Percentiles rank a stretch among this genome's conserved stretches.
Conservation (phyloP, 92 coral and sea anemone species). For the Siderastrea radians region DNA sequence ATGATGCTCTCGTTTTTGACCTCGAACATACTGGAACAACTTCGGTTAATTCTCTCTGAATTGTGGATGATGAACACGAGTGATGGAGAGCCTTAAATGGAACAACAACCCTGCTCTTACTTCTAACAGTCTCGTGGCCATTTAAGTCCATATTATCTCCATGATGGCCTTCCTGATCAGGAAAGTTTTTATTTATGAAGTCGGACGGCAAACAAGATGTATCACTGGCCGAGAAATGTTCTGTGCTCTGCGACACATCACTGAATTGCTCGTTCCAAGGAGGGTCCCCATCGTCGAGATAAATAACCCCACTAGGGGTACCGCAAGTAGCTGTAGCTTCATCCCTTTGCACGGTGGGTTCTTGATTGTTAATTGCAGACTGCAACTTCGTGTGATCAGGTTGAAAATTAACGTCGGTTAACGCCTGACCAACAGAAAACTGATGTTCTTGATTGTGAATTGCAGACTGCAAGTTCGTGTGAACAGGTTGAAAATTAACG, state of each 20-base stretch:
- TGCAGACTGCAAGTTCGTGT: background rate
- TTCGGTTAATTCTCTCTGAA: conserved; percentile 16
- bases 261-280: conserved; percentile 5
- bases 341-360: background rate
- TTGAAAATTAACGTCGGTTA: conserved; percentile 3
- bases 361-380: background rate
- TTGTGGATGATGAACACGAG: background rate
- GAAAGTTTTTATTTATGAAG: background rate
- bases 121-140: background rate
- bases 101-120: background rate
- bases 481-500: conserved; percentile 3
- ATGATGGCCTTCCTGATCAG: background rate
- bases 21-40: background rate
- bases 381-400: background rate
- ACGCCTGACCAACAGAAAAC: background rate
- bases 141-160: background rate
- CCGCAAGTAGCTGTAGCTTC: background rate
- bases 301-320: conserved; percentile 8
- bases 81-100: background rate
- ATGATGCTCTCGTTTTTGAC: conserved; percentile 17
- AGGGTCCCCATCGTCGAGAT: background rate
- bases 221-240: background rate
- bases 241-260: background rate
- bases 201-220: conserved; percentile 19
- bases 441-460: background rate